phyloP scores from a whole-genome alignment of 2,888 invertebrate genomes.

The Taphrorychus bicolor region DNA sequence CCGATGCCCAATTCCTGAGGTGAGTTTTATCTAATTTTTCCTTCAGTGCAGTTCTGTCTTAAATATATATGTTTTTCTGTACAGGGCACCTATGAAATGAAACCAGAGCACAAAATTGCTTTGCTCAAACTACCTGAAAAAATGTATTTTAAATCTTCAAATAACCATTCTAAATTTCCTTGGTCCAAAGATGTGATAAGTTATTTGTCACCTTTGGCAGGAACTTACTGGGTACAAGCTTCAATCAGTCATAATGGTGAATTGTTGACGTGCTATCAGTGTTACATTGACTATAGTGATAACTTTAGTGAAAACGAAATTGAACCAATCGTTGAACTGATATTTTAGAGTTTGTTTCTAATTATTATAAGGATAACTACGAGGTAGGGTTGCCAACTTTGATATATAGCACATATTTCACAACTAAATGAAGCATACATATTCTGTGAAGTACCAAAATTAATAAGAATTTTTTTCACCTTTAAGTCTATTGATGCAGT shows the following conservation, averaged over 20 bases:
- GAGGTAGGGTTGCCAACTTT: no score
- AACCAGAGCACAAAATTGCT: constrained; percentile 4
- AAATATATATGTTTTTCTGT: not conserved
- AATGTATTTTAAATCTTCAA: not conserved
- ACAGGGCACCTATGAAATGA: constrained; percentile 17
- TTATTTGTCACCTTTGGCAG: not conserved
- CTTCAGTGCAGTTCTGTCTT: not conserved
- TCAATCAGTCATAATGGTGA: not conserved
- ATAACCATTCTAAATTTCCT: not conserved
- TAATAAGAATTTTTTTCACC: no score
- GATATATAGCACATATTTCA: no score
- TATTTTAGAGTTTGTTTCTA: no score
- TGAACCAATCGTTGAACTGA: not conserved
- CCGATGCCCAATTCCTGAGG: constrained; percentile 21
- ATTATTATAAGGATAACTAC: no score
- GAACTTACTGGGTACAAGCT: not conserved
- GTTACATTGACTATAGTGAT: not conserved
- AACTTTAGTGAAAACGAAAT: not conserved
- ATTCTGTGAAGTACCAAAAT: no score
- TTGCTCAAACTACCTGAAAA: constrained; percentile 1
- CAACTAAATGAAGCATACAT: no score
- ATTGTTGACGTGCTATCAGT: not conserved
- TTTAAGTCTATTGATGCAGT: no score
- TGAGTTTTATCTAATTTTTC: no score
- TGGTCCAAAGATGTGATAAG: not conserved